These are phyloP conservation scores for Coleophora flavipennella DNA, from an alignment of 2,888 invertebrate genomes.

Conservation along the genomic window DNA sequence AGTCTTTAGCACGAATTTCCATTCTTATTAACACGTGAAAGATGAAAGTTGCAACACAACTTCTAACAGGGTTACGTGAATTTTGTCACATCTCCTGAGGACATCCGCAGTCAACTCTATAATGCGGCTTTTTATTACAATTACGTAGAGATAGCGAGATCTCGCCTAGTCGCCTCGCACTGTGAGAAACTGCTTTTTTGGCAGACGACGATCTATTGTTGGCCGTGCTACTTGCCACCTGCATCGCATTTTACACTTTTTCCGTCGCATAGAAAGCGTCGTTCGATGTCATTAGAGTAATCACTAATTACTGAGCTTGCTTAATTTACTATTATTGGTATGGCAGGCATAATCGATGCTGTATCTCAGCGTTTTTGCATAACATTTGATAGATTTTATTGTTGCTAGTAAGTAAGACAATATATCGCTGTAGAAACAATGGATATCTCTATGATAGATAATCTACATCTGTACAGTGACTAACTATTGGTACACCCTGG, in stretches of 20 bases:
- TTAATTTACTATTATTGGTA: constrained; percentile 1
- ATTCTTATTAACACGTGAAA: too few relatives aligned
- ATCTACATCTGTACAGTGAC: too few relatives aligned
- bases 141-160: constrained; percentile 5
- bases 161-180: constrained; percentile 5
- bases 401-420: too few relatives aligned
- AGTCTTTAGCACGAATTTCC: too few relatives aligned
- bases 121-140: background rate
- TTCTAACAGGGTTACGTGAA: background rate
- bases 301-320: constrained; percentile 21
- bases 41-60: background rate
- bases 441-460: too few relatives aligned
- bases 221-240: background rate
- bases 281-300: constrained; percentile 22
- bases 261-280: constrained; percentile 27
- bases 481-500: too few relatives aligned
- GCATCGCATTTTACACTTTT: constrained; percentile 12
- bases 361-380: too few relatives aligned
- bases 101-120: background rate
- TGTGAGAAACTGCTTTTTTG: constrained; percentile 13
- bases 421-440: too few relatives aligned
- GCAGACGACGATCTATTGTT: constrained; percentile 17
- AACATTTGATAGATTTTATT: too few relatives aligned
- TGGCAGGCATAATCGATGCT: too few relatives aligned
- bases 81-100: constrained; percentile 4